Percentiles rank a stretch among this genome's conserved stretches.
Evolutionary conservation across 1,140 invertebrate species (phyloP).

Genomic region (Lasioglossum albipes): DNA sequence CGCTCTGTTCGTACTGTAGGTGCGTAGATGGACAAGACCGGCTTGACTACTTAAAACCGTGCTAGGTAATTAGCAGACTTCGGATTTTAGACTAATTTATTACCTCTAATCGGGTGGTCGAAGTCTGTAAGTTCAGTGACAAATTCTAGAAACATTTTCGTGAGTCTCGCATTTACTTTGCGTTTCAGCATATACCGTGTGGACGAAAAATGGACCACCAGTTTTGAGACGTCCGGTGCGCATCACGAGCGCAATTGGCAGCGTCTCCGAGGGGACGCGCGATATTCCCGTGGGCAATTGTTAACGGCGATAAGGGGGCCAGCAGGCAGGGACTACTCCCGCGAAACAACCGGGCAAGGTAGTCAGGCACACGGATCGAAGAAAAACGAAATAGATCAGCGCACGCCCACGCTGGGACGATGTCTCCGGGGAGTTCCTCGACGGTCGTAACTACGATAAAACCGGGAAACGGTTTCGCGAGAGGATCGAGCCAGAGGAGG

Average conservation of each 20-base stretch:
- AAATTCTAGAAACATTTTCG: no score
- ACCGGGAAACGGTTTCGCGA: constrained; percentile 40
- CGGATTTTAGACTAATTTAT: no score
- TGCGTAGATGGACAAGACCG: no score
- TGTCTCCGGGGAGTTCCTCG: constrained; percentile 20
- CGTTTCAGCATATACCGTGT: no score
- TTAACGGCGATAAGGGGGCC: constrained; percentile 1
- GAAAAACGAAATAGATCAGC: constrained; percentile 48
- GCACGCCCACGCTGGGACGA: constrained; percentile 34
- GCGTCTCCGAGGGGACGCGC: background rate
- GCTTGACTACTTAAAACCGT: no score
- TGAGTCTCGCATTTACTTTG: no score
- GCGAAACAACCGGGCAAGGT: background rate
- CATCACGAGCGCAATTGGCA: background rate
- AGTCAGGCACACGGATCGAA: background rate
- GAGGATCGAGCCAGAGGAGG: constrained; percentile 13
- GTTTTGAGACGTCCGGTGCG: no score
- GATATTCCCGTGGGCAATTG: constrained; percentile 8
- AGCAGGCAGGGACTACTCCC: background rate
- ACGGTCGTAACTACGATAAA: constrained; percentile 40
- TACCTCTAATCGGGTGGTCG: no score
- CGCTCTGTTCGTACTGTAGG: no score
- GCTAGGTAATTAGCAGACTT: no score
- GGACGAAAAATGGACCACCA: no score
- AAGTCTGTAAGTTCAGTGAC: no score